phyloP scores from a whole-genome alignment of 2,888 invertebrate species.

The Chironomus riparius region DNA sequence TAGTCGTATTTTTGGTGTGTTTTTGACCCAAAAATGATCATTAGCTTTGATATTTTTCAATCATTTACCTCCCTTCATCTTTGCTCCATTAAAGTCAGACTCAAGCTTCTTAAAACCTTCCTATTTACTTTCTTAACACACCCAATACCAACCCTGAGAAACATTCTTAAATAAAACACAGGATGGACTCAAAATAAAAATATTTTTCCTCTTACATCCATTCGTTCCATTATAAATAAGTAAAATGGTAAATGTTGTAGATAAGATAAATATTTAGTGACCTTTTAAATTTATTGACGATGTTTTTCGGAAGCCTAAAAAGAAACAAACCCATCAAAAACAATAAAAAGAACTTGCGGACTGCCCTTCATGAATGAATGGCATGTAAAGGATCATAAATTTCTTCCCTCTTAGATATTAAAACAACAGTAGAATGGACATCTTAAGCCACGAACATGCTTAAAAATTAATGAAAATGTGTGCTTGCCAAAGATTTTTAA shows the following conservation, averaged over 20 bases:
- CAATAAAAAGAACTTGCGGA: neutral
- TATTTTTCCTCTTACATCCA: too few species aligned
- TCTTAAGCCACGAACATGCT: neutral
- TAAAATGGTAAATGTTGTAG: neutral
- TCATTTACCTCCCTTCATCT: too few species aligned
- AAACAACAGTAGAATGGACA: neutral
- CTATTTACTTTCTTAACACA: too few species aligned
- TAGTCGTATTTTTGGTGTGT: too few species aligned
- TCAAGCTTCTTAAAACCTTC: too few species aligned
- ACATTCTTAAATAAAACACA: too few species aligned
- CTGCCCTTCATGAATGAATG: neutral
- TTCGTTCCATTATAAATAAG: too few species aligned
- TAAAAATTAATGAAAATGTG: constrained; percentile 19
- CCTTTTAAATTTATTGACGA: constrained; percentile 22
- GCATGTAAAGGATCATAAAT: constrained; percentile 16
- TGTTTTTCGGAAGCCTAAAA: neutral
- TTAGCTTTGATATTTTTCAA: too few species aligned
- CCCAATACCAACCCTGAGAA: too few species aligned
- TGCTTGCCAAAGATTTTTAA: neutral
- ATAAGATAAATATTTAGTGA: constrained; percentile 5
- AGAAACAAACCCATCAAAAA: neutral
- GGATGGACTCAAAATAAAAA: too few species aligned
- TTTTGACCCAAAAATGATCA: too few species aligned
- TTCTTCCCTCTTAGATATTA: neutral
- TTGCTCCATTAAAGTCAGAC: too few species aligned